phyloP scores from a whole-genome alignment of 37 sponge, comb jelly and placozoan species.

The Beroe forskalii region DNA sequence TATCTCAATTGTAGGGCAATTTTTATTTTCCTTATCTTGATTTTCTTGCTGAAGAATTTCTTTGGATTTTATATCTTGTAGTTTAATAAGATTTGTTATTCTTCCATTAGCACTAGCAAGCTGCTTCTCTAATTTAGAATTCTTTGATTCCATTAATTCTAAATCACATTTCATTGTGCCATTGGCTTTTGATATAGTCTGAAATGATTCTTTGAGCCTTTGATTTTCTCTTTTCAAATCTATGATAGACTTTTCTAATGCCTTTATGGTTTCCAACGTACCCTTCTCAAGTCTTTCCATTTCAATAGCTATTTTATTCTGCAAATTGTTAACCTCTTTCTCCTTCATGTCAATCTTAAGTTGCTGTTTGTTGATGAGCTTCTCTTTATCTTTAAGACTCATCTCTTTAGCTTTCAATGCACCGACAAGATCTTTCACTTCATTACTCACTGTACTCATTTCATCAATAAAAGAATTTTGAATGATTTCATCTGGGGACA shows the following conservation, averaged over 20 bases:
- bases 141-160: not conserved
- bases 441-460: slow-evolving; percentile 39
- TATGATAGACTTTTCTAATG: not conserved
- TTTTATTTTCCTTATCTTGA: slow-evolving; percentile 4
- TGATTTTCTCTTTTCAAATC: slow-evolving; percentile 16
- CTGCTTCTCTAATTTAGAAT: slow-evolving; percentile 6
- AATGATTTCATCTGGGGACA: not conserved
- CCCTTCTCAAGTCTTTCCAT: slow-evolving; percentile 3
- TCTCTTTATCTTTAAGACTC: not conserved
- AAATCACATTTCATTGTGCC: not conserved
- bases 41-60: not conserved
- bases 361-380: not conserved
- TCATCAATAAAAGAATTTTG: not conserved
- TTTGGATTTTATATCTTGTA: not conserved
- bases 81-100: not conserved
- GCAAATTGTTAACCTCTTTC: not conserved
- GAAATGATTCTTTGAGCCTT: slow-evolving; percentile 11
- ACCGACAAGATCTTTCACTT: slow-evolving; percentile 13
- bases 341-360: slow-evolving; percentile 5
- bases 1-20: not conserved
- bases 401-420: not conserved
- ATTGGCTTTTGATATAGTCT: not conserved
- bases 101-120: slow-evolving; percentile 11
- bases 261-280: not conserved
- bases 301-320: not conserved